Percentiles rank a stretch among this genome's conserved stretches.
Conservation (phyloP, 2,113 vertebrate genomes). For the Antechinus flavipes region DNA sequence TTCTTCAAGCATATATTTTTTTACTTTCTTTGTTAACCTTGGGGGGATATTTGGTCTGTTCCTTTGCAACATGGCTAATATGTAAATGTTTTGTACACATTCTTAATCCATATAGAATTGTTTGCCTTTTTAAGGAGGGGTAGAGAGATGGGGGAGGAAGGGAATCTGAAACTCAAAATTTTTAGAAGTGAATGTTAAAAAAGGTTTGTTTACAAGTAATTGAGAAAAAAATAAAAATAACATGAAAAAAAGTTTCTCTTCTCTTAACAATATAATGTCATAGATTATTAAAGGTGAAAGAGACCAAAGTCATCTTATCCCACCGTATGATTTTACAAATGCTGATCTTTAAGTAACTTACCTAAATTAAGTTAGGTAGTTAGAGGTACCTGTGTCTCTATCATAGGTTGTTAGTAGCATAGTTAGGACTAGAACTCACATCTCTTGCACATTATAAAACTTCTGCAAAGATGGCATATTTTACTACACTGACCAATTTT, state of each 20-base stretch:
- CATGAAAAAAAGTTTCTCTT: not conserved
- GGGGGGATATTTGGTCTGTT: not conserved
- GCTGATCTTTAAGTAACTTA: not conserved
- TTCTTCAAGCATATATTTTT: not conserved
- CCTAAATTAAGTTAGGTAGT: not conserved
- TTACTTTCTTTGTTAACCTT: not conserved
- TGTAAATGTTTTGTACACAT: not conserved
- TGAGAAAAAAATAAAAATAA: not conserved
- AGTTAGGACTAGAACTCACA: not conserved
- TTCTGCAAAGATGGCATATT: conserved; percentile 1
- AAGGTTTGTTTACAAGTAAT: not conserved
- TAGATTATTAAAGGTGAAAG: not conserved
- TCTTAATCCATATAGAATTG: not conserved
- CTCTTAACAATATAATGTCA: not conserved
- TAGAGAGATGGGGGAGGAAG: not conserved
- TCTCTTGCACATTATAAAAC: conserved; percentile 16
- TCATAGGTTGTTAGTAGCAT: not conserved
- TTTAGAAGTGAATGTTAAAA: not conserved
- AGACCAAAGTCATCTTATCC: not conserved
- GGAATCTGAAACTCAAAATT: not conserved
- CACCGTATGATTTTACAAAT: not conserved
- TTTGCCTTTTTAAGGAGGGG: not conserved
- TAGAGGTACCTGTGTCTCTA: not conserved
- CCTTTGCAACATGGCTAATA: not conserved
- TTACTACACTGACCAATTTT: conserved; percentile 35